Base-by-base conservation (phyloP, 2,888 invertebrate genomes). In the Zootermopsis nevadensis region DNA sequence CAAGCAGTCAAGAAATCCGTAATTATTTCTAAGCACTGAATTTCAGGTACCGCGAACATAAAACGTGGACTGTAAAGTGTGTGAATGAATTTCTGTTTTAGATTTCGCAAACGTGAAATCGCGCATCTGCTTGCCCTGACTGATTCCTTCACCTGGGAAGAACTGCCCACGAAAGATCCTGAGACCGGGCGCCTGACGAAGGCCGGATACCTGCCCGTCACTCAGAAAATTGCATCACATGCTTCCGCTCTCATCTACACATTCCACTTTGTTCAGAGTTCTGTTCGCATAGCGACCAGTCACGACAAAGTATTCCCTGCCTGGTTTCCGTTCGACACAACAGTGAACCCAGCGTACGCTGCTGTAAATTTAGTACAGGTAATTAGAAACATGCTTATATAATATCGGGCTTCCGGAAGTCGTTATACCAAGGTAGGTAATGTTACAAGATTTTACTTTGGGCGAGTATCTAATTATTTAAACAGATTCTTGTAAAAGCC, bases 111-210 rank as follows among this genome's bases (percentile, higher is more conserved):
- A 27, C 2, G 27, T 27, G 27, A 60, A 0, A n/a, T 60, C 12
- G n/a, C n/a, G n/a, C 60, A n/a, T 27, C n/a, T 60, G 27, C n/a
- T 60, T 10, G 1, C 12, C 4, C 60, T 60, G 60, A 60, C 60
- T n/a, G 60, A 60, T 24, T 60, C 60, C 60, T 60, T 60, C 60
- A 60, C 27, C n/a, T 60, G 60, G 60, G 60, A 60, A 27, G 60
- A 60, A 7, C 27, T 60, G 27, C 60, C 60, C 3, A 27, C 10
- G 12, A 60, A 0, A 60, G 60, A 60, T 2, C 60, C 60, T 8
- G 60, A n/a, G n/a, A 60, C 60, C 7, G 60, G 60, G 4, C 7
- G 15, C 27, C 1, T 27, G 15, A 60, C 60, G 1, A 27, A n/a
- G 1, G 60, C 60, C n/a, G 60, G 27, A 4, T 60, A 27, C 8